A percentile compares a stretch with the other conserved stretches of the same genome.
phyloP scores from a whole-genome alignment of 2,113 vertebrate genomes.

The Rousettus leschenaultii region DNA sequence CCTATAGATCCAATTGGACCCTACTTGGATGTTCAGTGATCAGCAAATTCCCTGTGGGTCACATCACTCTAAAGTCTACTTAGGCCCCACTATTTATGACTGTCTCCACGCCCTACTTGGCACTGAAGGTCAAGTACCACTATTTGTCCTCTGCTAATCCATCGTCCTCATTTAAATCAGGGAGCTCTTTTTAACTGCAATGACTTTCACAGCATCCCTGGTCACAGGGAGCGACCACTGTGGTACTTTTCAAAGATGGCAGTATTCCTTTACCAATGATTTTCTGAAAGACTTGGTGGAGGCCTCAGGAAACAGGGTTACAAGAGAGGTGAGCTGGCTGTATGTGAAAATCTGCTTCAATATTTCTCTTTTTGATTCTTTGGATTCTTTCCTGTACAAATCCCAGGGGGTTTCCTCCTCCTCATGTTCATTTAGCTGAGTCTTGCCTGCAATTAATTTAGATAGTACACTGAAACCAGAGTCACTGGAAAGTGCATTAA shows the following conservation, averaged over 20 bases:
- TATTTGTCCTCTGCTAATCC: background rate
- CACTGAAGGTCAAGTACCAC: background rate
- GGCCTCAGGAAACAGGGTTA: background rate
- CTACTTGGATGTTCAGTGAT: background rate
- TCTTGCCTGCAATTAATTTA: background rate
- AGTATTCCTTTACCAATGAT: background rate
- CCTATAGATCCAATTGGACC: background rate
- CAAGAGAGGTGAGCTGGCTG: background rate
- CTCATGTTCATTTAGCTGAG: background rate
- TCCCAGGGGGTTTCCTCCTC: background rate
- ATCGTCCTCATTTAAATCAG: background rate
- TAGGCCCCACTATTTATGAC: background rate
- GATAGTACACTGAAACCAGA: background rate
- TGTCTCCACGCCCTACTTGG: background rate
- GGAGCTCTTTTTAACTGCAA: background rate
- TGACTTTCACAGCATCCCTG: background rate
- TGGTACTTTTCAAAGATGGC: background rate
- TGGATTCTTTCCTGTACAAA: background rate
- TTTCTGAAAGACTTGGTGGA: background rate
- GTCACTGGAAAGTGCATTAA: background rate
- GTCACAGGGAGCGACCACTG: background rate
- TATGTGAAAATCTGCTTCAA: background rate
- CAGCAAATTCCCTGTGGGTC: background rate
- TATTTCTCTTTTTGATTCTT: background rate
- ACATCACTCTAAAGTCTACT: background rate